Percentiles rank a stretch among this genome's conserved stretches.
These are phyloP conservation scores for Poeciliopsis turneri DNA, from an alignment of 2,797 vertebrate species.

Conservation along the genomic window DNA sequence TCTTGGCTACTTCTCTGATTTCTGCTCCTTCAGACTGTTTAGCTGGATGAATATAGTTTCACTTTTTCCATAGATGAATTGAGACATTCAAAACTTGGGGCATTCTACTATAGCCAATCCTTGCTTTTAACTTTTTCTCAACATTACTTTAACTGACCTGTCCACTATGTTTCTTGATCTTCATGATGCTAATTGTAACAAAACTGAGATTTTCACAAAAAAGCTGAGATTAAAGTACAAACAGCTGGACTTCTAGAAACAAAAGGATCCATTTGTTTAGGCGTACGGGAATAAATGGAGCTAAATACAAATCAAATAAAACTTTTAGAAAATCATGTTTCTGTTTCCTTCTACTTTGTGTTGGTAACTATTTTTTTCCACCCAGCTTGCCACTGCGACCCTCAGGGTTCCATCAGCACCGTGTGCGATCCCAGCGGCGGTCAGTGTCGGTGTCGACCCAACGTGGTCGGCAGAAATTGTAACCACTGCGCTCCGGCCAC, in stretches of 20 bases:
- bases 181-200: too few relatives aligned
- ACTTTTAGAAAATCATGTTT: not conserved
- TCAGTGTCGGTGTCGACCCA: slow-evolving; percentile 91
- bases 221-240: not conserved
- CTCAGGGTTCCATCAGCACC: slow-evolving; percentile 88
- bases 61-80: too few relatives aligned
- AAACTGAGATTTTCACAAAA: too few relatives aligned
- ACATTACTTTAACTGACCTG: not conserved
- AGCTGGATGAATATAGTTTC: too few relatives aligned
- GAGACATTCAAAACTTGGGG: too few relatives aligned
- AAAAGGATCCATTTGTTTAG: not conserved
- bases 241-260: not conserved
- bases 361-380: not conserved
- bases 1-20: not conserved
- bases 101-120: too few relatives aligned
- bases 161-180: not conserved
- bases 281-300: not conserved
- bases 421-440: slow-evolving; percentile 90
- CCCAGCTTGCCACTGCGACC: slow-evolving; percentile 92
- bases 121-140: not conserved
- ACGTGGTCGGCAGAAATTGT: slow-evolving; percentile 89
- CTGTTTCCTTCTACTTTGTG: not conserved
- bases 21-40: too few relatives aligned
- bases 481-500: slow-evolving; percentile 88
- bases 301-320: not conserved